These are phyloP conservation scores for Parochlus steinenii DNA, from an alignment of 2,888 invertebrate species.

Conservation along the genomic window DNA sequence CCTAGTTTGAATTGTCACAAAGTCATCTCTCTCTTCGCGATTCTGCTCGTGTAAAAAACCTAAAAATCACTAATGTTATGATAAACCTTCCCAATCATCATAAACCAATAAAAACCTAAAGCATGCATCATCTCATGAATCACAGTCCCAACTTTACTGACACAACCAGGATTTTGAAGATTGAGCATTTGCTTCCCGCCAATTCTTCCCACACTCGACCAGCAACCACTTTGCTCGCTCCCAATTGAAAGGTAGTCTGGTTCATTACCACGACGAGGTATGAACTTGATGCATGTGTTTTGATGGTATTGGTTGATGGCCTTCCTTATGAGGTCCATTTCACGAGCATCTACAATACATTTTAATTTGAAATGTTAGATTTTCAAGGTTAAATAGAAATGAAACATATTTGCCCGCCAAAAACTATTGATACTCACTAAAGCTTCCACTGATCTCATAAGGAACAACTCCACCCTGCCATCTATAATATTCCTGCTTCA, in stretches of 20 bases:
- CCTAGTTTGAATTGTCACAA: slow-evolving; percentile 43
- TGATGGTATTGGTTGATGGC: slow-evolving; percentile 62
- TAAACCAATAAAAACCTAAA: too few relatives aligned
- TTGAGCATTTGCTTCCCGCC: slow-evolving; percentile 44
- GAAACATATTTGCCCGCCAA: too few relatives aligned
- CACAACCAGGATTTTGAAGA: slow-evolving; percentile 57
- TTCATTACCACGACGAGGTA: slow-evolving; percentile 41
- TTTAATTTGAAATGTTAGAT: too few relatives aligned
- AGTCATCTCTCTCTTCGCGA: slow-evolving; percentile 54
- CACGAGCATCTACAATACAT: slow-evolving; percentile 38
- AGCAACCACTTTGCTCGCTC: slow-evolving; percentile 56
- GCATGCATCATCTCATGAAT: slow-evolving; percentile 69
- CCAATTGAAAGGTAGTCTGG: slow-evolving; percentile 52
- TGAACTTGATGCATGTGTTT: slow-evolving; percentile 57
- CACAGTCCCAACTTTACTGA: slow-evolving; percentile 53
- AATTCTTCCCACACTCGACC: slow-evolving; percentile 61
- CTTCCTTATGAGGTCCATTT: slow-evolving; percentile 42
- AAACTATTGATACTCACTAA: too few relatives aligned
- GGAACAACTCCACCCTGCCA: slow-evolving; percentile 57
- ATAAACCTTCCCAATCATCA: too few relatives aligned
- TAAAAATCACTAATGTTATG: too few relatives aligned
- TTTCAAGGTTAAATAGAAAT: too few relatives aligned
- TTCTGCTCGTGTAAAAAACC: slow-evolving; percentile 73
- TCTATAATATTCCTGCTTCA: slow-evolving; percentile 36
- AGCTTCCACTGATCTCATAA: slow-evolving; percentile 46